A percentile compares a stretch with the other conserved stretches of the same genome.
Conservation (phyloP, 2,113 vertebrate species). For the Anser brachyrhynchus region DNA sequence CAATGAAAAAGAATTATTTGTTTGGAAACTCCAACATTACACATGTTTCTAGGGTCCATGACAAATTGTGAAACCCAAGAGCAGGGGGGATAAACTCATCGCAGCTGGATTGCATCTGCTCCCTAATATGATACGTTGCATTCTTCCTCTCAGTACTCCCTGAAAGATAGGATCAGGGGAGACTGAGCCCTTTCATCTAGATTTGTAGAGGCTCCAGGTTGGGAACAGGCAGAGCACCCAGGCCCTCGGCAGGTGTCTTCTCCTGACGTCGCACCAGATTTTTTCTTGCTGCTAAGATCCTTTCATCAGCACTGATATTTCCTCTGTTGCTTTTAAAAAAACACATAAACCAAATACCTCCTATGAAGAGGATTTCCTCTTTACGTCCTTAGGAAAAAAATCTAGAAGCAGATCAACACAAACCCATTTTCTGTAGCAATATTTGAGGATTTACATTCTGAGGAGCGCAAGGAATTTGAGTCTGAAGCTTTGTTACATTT, state of each 20-base stretch:
- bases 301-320: not conserved
- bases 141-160: not conserved
- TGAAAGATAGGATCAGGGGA: not conserved
- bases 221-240: accelerated
- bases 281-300: not conserved
- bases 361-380: not conserved
- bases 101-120: not conserved
- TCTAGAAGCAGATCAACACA: not conserved
- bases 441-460: not conserved
- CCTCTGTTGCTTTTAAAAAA: not conserved
- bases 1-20: not conserved
- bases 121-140: no score
- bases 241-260: not conserved
- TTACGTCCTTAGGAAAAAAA: not conserved
- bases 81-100: not conserved
- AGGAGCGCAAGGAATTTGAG: not conserved
- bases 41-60: not conserved
- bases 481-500: not conserved
- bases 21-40: not conserved
- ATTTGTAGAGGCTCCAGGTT: not conserved
- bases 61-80: not conserved
- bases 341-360: not conserved
- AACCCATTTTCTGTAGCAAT: not conserved
- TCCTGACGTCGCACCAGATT: not conserved
- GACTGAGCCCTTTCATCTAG: not conserved